Conservation (phyloP, 2,797 vertebrate species). For the Vespertilio murinus region DNA sequence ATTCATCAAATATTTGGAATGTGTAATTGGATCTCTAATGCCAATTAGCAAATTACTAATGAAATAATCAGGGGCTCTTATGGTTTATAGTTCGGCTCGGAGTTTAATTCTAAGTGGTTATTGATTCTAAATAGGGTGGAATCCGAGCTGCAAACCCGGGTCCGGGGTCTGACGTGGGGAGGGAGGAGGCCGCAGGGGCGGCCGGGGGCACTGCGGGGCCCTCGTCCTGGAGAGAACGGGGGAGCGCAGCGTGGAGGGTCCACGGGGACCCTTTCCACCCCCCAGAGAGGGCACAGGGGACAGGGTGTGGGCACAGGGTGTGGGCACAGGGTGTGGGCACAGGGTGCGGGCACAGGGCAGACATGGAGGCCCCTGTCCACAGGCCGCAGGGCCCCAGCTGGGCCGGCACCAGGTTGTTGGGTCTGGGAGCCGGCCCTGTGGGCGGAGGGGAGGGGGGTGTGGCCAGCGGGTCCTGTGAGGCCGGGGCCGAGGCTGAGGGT, state of each 20-base stretch:
- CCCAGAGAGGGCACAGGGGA: not conserved
- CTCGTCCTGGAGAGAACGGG: fast-evolving
- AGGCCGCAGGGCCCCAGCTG: too few species aligned
- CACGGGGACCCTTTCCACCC: fast-evolving
- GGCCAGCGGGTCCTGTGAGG: too few species aligned
- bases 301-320: too few species aligned
- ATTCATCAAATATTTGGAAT: conserved; percentile 78
- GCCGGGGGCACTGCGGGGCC: fast-evolving
- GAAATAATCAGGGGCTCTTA: conserved; percentile 79
- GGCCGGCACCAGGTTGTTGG: too few species aligned
- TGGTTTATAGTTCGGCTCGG: conserved; percentile 68
- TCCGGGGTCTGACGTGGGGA: not conserved
- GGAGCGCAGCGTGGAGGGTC: not conserved
- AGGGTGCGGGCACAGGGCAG: too few species aligned
- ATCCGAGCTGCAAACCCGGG: conserved; percentile 16
- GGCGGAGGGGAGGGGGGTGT: too few species aligned
- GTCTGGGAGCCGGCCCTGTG: too few species aligned
- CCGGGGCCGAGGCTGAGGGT: too few species aligned
- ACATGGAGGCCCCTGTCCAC: too few species aligned
- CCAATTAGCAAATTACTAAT: conserved; percentile 80
- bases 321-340: too few species aligned
- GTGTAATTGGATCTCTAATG: conserved; percentile 80
- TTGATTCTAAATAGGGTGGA: conserved; percentile 71
- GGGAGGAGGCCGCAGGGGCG: too few species aligned
- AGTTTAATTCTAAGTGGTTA: conserved; percentile 77